Evolutionary conservation across 2,797 vertebrate species (phyloP).

Genomic region (Alectoris magna): DNA sequence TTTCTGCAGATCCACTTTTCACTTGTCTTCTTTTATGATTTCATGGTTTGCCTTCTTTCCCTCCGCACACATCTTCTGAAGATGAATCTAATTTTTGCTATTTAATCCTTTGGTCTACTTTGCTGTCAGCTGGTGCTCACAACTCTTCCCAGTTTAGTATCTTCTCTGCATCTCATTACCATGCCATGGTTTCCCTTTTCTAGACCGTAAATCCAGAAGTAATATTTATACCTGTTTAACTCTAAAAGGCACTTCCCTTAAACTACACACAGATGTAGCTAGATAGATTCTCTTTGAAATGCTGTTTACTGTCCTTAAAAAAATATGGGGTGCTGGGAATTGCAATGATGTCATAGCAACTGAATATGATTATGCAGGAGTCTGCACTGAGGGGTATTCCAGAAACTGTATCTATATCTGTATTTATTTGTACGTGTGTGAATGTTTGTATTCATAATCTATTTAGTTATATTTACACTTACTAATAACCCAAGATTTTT

Average conservation of each 20-base stretch:
- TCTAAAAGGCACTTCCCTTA: background rate
- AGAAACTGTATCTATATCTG: background rate
- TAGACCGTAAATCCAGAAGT: background rate
- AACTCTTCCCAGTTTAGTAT: constrained; percentile 35
- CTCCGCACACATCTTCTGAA: constrained; percentile 20
- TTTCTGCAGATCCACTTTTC: background rate
- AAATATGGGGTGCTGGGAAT: constrained; percentile 17
- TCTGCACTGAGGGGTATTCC: constrained; percentile 56
- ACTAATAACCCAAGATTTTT: background rate
- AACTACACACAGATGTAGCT: background rate
- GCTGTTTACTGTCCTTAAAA: constrained; percentile 42
- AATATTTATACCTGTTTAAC: constrained; percentile 13
- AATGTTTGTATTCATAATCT: background rate
- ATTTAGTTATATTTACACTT: background rate
- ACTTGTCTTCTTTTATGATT: background rate
- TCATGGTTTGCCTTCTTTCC: background rate
- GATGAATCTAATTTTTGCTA: background rate
- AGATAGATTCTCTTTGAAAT: background rate
- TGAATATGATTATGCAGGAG: constrained; percentile 58
- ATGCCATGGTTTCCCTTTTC: constrained; percentile 13
- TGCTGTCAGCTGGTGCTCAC: constrained; percentile 31
- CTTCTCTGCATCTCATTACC: constrained; percentile 47
- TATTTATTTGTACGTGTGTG: background rate
- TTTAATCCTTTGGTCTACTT: constrained; percentile 45
- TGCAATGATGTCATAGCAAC: constrained; percentile 72